phyloP scores from a whole-genome alignment of 2,113 vertebrate genomes.

The Chaetodon trifascialis region DNA sequence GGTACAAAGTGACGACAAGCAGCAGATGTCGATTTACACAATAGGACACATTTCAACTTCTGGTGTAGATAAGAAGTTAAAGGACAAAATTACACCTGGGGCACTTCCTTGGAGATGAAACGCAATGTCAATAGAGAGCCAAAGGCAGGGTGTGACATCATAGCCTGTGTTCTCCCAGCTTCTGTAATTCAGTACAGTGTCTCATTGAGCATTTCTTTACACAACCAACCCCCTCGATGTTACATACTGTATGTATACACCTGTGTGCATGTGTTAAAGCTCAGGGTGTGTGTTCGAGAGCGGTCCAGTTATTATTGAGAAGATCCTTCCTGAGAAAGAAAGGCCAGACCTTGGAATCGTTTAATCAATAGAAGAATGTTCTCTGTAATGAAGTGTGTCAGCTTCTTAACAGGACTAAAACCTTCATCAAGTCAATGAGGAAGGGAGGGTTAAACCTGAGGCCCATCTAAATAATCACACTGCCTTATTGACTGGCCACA shows the following conservation, averaged over 20 bases:
- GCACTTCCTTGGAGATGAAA: too few species aligned
- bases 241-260: background rate
- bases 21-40: too few species aligned
- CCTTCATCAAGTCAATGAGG: conserved; percentile 88
- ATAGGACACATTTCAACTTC: too few species aligned
- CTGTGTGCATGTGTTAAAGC: conserved; percentile 5
- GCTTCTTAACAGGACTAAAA: conserved; percentile 92
- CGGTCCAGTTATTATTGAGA: conserved; percentile 84
- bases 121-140: too few species aligned
- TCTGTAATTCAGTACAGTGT: too few species aligned
- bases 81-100: too few species aligned
- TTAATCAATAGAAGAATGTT: conserved; percentile 96
- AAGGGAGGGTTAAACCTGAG: conserved; percentile 81
- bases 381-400: conserved; percentile 92
- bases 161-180: too few species aligned
- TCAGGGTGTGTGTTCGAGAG: conserved; percentile 31
- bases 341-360: conserved; percentile 89
- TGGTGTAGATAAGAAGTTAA: too few species aligned
- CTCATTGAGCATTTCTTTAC: too few species aligned
- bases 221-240: background rate
- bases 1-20: too few species aligned
- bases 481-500: conserved; percentile 75
- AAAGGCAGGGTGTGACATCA: too few species aligned
- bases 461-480: conserved; percentile 83
- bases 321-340: conserved; percentile 80